A percentile compares a stretch with the other conserved stretches of the same genome.
Conservation (phyloP, 2,113 vertebrate genomes). For the Callochromis pleurospilus region DNA sequence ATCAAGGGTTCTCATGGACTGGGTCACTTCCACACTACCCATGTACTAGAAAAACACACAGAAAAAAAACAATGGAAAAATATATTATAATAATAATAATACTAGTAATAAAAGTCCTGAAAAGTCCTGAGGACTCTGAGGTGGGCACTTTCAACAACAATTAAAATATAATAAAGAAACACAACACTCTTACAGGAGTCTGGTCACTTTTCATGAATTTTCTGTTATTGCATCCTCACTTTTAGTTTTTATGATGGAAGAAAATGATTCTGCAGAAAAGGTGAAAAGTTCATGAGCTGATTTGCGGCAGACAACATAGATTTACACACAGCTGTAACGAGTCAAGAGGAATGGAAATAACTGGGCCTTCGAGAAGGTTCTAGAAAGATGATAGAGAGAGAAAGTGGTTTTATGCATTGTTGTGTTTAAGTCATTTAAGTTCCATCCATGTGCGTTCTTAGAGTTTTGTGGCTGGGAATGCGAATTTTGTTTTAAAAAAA, state of each 20-base stretch:
- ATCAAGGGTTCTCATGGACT: slow-evolving; percentile 90
- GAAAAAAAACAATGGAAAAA: not conserved
- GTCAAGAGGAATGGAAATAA: not conserved
- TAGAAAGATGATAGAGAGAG: not conserved
- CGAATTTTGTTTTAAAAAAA: not conserved
- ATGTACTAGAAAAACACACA: slow-evolving; percentile 74
- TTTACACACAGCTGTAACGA: not conserved
- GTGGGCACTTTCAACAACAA: not conserved
- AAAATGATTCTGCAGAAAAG: not conserved
- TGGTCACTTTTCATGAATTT: not conserved
- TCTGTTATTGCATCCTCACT: not conserved
- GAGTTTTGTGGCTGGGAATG: not conserved
- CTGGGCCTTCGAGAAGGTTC: not conserved
- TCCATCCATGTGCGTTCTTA: not conserved
- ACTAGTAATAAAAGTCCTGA: not conserved
- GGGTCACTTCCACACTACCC: slow-evolving; percentile 87
- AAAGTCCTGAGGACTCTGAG: not conserved
- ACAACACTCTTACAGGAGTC: not conserved
- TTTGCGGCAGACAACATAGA: not conserved
- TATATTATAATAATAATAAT: not conserved
- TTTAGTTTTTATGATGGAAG: not conserved
- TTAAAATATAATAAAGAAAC: not conserved
- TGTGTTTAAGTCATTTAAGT: not conserved
- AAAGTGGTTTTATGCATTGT: not conserved
- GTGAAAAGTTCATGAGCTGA: not conserved